These are phyloP conservation scores for Falco berigora DNA, from an alignment of 2,797 vertebrate species.

Conservation along the genomic window DNA sequence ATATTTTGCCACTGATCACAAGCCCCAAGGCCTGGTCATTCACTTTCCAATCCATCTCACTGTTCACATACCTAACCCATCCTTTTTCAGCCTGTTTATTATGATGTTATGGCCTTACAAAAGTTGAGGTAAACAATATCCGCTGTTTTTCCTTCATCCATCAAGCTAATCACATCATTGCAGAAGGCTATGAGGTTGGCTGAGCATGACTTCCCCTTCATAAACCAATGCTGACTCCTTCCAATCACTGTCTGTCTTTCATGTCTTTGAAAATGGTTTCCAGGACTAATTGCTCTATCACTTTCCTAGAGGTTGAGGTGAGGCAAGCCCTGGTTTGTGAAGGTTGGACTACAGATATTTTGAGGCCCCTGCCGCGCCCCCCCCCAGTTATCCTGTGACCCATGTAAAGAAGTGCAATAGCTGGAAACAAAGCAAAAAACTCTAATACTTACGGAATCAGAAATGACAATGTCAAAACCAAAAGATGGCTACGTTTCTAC, in stretches of 20 bases:
- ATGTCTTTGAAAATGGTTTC: neutral
- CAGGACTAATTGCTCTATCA: neutral
- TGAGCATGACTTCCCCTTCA: neutral
- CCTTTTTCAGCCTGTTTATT: neutral
- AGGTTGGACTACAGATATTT: neutral
- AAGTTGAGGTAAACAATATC: neutral
- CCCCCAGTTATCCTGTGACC: neutral
- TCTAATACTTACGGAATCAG: neutral
- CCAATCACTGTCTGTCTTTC: neutral
- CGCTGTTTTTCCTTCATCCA: neutral
- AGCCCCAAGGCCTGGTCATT: neutral
- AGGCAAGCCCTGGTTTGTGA: neutral
- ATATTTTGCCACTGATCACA: neutral
- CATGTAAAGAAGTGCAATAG: neutral
- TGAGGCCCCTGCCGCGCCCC: neutral
- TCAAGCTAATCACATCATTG: neutral
- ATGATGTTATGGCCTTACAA: neutral
- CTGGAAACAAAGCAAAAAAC: neutral
- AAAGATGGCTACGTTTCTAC: neutral
- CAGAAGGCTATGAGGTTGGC: neutral
- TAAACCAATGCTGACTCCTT: too few relatives aligned
- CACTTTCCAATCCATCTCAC: neutral
- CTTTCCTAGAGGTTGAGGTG: neutral
- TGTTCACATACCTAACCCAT: neutral
- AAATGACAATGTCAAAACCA: neutral